A percentile compares a stretch with the other conserved stretches of the same genome.
Evolutionary conservation across 2,797 vertebrate genomes (phyloP).

Genomic region (Apodemus agrarius): DNA sequence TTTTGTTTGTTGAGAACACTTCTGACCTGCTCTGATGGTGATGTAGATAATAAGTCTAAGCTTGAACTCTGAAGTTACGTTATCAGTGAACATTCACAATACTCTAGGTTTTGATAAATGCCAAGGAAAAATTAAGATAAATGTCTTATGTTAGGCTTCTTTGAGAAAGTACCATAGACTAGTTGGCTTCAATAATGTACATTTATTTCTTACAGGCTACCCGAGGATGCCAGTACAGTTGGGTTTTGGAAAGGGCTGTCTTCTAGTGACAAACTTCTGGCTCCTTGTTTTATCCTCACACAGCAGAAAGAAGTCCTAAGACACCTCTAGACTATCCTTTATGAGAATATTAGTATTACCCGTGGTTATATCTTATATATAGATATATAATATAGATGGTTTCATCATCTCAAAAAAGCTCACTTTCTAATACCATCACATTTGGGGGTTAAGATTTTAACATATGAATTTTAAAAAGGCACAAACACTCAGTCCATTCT

Average conservation of each 20-base stretch:
- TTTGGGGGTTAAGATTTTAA: neutral
- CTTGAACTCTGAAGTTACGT: conserved; percentile 12
- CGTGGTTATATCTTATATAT: too few species aligned
- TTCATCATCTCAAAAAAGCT: neutral
- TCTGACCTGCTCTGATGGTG: conserved; percentile 5
- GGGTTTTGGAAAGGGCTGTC: neutral
- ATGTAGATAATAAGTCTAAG: conserved; percentile 5
- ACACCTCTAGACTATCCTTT: neutral
- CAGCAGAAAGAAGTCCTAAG: neutral
- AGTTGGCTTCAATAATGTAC: neutral
- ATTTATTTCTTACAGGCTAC: neutral
- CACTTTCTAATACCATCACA: neutral
- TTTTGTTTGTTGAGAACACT: conserved; percentile 39
- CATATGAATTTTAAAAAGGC: neutral
- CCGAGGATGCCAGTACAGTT: neutral
- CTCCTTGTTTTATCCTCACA: neutral
- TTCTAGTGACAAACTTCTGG: neutral
- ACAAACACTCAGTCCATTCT: neutral
- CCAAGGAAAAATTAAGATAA: conserved; percentile 62
- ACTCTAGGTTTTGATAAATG: conserved; percentile 23
- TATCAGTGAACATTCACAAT: neutral
- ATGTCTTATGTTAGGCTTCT: neutral
- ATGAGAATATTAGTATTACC: neutral
- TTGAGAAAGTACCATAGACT: neutral
- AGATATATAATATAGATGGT: too few species aligned